Conservation (phyloP, 2,113 vertebrate species). For the Rhabdomys dilectus region DNA sequence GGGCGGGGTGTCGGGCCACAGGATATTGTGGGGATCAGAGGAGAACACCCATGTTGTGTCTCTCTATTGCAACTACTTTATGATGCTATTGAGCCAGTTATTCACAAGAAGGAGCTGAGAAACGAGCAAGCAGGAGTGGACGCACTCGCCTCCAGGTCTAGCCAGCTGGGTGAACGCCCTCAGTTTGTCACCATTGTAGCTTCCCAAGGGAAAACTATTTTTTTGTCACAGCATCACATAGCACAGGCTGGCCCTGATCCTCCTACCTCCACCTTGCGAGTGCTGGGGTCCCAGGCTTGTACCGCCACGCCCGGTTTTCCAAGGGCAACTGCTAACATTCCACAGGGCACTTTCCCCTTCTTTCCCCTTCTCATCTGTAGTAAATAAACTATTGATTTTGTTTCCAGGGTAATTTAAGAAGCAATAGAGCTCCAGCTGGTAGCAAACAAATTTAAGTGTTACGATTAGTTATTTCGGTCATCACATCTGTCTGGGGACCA, state of each 20-base stretch:
- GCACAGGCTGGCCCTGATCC: background rate
- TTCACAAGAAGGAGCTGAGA: slow-evolving; percentile 37
- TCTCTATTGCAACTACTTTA: background rate
- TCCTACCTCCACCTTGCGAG: background rate
- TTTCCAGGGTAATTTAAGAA: slow-evolving; percentile 83
- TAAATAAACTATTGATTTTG: slow-evolving; percentile 86
- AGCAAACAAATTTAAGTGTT: slow-evolving; percentile 77
- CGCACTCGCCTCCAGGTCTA: background rate
- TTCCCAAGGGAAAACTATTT: slow-evolving; percentile 64
- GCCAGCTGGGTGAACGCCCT: background rate
- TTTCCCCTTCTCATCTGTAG: slow-evolving; percentile 56
- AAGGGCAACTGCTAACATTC: slow-evolving; percentile 66
- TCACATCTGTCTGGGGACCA: slow-evolving; percentile 46
- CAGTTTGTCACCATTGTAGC: background rate
- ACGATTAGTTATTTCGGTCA: slow-evolving; percentile 77
- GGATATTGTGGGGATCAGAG: too few relatives aligned
- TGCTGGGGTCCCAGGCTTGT: background rate
- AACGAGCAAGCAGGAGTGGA: background rate
- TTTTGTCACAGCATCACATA: background rate
- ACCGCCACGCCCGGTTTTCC: background rate
- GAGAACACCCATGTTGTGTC: background rate
- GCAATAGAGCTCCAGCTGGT: slow-evolving; percentile 78
- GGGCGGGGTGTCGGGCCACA: background rate
- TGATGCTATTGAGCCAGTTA: background rate
- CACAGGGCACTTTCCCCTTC: slow-evolving; percentile 30